Base-by-base conservation (phyloP, 2,113 vertebrate genomes). In the Mandrillus leucophaeus region DNA sequence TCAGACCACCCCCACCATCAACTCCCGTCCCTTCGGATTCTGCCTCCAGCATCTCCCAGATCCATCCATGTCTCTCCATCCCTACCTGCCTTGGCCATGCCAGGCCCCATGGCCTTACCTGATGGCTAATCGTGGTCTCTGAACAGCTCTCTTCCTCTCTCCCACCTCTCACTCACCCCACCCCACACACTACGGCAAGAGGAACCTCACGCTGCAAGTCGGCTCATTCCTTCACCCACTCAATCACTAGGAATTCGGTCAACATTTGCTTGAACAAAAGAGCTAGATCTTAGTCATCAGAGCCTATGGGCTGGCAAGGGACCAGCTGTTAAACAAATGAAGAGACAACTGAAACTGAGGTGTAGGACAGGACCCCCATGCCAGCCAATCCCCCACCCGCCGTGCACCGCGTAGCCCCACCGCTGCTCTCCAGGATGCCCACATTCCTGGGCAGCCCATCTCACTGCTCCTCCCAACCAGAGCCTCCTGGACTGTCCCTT, bases 181-280 rank as follows among this genome's bases (percentile, higher is more conserved):
- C 32, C 35, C 14, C 66, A 25, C n/a, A 14, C 30, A 2, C 27
- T 9, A 32, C 40, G 76, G 55, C n/a, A 43, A 93, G 32, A 82
- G 27, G 20, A 11, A 30, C 3, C 32, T 45, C 61, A 11, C 1
- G 10, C 3, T 32, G 66, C 27, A 23, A 25, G 68, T 16, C 52
- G n/a, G 57, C 68, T 5, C 32, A 5, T 64, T 57, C 48, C 79
- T 52, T 22, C 40, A 0, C 32, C 52, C 11, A 22, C 30, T 38
- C 50, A 5, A 1, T 16, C 66, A 78, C 5, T 4, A 1, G 6
- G 35, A 87, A 45, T 18, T 4, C 2, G 0, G n/a, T 17, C 40
- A 25, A n/a, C 45, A 1, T 13, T 0, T 70, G 61, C 83, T 5
- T 9, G 68, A 23, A 38, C 3, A 12, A 35, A 52, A 86, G 32